These are phyloP conservation scores for Oscheius sp. DNA, from an alignment of 2,888 invertebrate genomes.

Conservation along the genomic window DNA sequence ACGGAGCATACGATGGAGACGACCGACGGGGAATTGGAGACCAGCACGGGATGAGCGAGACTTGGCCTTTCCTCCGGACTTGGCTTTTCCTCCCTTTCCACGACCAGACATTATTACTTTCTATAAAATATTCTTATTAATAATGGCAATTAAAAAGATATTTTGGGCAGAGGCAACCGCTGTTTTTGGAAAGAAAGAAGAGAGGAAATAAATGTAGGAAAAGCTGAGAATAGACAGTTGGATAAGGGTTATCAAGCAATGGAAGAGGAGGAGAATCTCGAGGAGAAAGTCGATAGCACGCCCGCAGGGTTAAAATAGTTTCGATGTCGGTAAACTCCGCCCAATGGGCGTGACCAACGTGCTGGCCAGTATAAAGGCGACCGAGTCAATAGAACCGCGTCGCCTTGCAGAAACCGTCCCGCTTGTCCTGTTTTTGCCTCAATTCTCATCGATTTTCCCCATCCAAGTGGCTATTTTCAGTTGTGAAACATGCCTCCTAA, in stretches of 20 bases:
- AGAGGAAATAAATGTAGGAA: background rate
- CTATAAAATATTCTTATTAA: background rate
- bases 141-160: no score
- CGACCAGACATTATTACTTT: conserved; percentile 81
- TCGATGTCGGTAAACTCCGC: background rate
- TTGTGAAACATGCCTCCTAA: conserved; percentile 52
- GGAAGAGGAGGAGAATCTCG: background rate
- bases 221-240: background rate
- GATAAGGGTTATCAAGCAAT: background rate
- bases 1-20: conserved; percentile 70
- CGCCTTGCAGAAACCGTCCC: background rate
- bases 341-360: conserved; percentile 1
- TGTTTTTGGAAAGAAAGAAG: no score
- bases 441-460: background rate
- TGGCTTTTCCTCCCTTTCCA: conserved; percentile 78
- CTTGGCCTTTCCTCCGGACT: conserved; percentile 64
- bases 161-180: no score
- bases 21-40: conserved; percentile 72
- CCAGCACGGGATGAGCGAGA: conserved; percentile 72
- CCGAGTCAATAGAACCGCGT: background rate
- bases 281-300: background rate
- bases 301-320: background rate
- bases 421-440: background rate
- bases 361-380: background rate
- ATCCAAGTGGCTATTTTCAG: no score